These are phyloP conservation scores for Emmelina monodactyla DNA, from an alignment of 2,888 invertebrate genomes.

Conservation along the genomic window DNA sequence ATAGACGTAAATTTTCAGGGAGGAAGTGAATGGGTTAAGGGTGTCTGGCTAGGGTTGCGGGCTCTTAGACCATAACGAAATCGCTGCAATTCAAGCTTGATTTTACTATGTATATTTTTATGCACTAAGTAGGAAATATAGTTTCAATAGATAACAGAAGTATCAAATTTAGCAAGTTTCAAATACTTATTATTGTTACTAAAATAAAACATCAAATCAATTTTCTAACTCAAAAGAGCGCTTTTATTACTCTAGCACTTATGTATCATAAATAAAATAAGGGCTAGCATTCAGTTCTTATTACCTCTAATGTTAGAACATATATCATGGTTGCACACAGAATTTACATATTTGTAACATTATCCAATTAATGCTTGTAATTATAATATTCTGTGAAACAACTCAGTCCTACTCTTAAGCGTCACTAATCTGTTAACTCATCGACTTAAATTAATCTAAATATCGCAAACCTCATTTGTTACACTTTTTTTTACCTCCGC, in stretches of 20 bases:
- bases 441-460: conserved; percentile 18
- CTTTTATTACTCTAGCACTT: conserved; percentile 62
- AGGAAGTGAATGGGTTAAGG: too few relatives aligned
- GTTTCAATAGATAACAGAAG: too few relatives aligned
- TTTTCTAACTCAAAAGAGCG: conserved; percentile 65
- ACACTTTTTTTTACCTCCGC: too few relatives aligned
- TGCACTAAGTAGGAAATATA: too few relatives aligned
- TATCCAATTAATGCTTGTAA: neutral
- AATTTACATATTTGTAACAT: neutral
- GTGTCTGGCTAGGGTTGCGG: too few relatives aligned
- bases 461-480: conserved; percentile 29
- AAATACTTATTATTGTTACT: conserved; percentile 11
- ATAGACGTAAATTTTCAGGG: too few relatives aligned
- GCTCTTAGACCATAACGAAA: too few relatives aligned
- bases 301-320: conserved; percentile 45
- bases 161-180: neutral
- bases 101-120: too few relatives aligned
- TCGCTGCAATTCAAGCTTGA: too few relatives aligned
- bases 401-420: conserved; percentile 25
- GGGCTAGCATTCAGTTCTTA: conserved; percentile 65
- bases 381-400: conserved; percentile 18
- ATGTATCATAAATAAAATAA: conserved; percentile 63
- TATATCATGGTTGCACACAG: conserved; percentile 20
- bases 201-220: conserved; percentile 46
- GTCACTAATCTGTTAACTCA: conserved; percentile 23